Evolutionary conservation across 2,888 invertebrate species (phyloP).

Genomic region (Ichneumoninae sp.): DNA sequence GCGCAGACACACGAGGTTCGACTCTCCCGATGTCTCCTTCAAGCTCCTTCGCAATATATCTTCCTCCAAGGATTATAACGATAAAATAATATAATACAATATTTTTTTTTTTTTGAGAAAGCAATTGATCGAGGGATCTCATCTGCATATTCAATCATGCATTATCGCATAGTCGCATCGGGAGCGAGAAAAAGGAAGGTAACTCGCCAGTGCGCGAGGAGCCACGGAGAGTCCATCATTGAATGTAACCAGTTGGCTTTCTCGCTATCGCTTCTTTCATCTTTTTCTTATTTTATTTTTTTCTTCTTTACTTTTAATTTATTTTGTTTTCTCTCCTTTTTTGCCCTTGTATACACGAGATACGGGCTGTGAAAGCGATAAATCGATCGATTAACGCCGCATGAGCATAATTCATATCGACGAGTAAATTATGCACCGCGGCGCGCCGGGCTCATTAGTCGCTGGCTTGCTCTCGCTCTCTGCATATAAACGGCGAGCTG

Average conservation of each 20-base stretch:
- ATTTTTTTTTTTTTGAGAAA: background rate
- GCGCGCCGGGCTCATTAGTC: slow-evolving; percentile 55
- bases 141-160: background rate
- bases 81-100: background rate
- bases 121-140: background rate
- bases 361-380: slow-evolving; percentile 63
- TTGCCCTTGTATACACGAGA: slow-evolving; percentile 34
- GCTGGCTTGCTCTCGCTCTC: slow-evolving; percentile 57
- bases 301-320: background rate
- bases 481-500: slow-evolving; percentile 26
- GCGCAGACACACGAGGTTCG: background rate
- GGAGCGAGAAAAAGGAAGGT: background rate
- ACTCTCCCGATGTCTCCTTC: background rate
- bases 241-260: slow-evolving; percentile 11
- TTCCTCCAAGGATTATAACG: background rate
- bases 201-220: background rate
- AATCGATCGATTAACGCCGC: slow-evolving; percentile 73
- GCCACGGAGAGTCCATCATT: background rate
- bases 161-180: background rate
- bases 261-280: background rate
- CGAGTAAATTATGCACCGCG: slow-evolving; percentile 68
- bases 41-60: background rate
- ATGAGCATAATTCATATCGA: slow-evolving; percentile 75
- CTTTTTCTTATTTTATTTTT: background rate
- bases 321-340: slow-evolving; percentile 7